Base-by-base conservation (phyloP, 2,113 vertebrate genomes). In the Podiceps cristatus region DNA sequence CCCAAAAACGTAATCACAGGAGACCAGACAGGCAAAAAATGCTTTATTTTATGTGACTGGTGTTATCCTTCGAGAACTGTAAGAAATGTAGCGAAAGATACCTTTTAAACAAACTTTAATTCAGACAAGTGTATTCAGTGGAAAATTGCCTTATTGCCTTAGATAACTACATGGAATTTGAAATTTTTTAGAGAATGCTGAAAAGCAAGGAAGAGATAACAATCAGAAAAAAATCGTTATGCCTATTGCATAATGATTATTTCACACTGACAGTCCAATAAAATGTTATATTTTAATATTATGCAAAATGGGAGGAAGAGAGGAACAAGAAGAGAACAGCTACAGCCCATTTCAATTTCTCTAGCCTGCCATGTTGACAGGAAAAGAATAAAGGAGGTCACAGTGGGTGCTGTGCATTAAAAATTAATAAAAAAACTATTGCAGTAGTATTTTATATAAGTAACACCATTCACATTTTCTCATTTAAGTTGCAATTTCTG, bases 341-440 rank as follows among this genome's bases (percentile, higher is more conserved):
- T 92, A 94, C 78, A 97, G 95, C 96, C 94, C 93, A 86, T 98
- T 98, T 98, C 97, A 98, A 88, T 98, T 98, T 97, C 97, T 97
- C 96, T 91, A 97, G 88, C 68, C 95, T 97, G 92, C 98, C 96
- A 97, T 97, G 97, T 98, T 98, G 98, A 98, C 97, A 97, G 98
- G 79, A 82, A 92, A 93, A 98, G 95, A 98, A 98, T 97, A 97
- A 98, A 98, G 96, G 95, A 98, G 97, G 98, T 98, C 98, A 98
- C 97, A 92, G 93, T 97, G 96, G 98, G 97, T 97, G 88, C 97
- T 94, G 97, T 83, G 93, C 98, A 98, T 99, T 98, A 98, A 99
- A 98, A 98, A 98, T 99, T 98, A 98, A 98, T 98, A 97, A 89
- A 95, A 97, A 97, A 98, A 98, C 98, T 97, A 98, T 98, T 98